phyloP scores from a whole-genome alignment of 2,797 vertebrate genomes.

The Tauraco hartlaubi region DNA sequence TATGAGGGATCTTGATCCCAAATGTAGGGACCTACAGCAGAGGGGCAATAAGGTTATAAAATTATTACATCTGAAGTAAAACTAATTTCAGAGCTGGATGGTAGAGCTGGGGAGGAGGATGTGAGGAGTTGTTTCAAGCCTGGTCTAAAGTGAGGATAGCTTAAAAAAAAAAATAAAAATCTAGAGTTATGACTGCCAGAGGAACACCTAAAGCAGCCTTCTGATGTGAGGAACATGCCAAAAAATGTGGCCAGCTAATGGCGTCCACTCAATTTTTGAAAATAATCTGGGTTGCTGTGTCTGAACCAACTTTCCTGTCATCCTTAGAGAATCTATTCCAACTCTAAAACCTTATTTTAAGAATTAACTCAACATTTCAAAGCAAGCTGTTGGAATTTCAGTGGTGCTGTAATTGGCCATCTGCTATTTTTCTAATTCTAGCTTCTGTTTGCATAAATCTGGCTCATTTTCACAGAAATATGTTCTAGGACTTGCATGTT shows the following conservation, averaged over 20 bases:
- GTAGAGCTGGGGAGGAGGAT: background rate
- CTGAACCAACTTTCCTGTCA: background rate
- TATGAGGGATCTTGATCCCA: background rate
- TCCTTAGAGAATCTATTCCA: background rate
- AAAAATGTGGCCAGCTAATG: background rate
- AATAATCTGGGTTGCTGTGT: background rate
- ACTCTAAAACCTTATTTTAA: constrained; percentile 29
- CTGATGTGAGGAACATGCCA: background rate
- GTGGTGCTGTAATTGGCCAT: constrained; percentile 5
- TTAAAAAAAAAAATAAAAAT: background rate
- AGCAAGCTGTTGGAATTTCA: constrained; percentile 26
- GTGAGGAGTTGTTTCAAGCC: background rate
- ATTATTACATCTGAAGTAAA: background rate
- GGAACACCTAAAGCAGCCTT: background rate
- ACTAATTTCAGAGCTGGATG: background rate
- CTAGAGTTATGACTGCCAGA: background rate
- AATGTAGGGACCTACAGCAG: background rate
- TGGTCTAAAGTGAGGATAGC: background rate
- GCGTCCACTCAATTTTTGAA: background rate
- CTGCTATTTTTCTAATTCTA: constrained; percentile 66
- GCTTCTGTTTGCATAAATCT: constrained; percentile 21
- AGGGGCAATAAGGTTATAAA: background rate
- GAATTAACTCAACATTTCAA: constrained; percentile 13
- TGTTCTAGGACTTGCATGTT: background rate
- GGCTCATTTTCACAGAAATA: background rate